Evolutionary conservation across 2,113 vertebrate species (phyloP).

Genomic region (Porphyrio hochstetteri): DNA sequence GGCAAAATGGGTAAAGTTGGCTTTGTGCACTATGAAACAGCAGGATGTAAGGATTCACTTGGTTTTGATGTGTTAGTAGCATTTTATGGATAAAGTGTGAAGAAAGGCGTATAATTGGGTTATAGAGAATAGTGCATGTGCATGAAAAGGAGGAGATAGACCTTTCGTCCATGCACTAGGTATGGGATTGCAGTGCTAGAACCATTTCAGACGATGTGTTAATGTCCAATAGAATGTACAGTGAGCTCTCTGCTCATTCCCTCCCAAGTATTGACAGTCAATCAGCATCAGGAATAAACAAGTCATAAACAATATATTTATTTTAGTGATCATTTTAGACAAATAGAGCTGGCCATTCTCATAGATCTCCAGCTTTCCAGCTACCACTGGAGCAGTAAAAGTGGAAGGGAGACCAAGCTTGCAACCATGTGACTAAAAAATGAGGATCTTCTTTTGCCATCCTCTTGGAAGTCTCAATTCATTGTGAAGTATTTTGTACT

Average conservation of each 20-base stretch:
- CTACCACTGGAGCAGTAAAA: neutral
- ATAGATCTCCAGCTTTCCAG: neutral
- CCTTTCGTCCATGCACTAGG: neutral
- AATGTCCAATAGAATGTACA: neutral
- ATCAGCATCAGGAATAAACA: neutral
- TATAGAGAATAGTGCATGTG: slow-evolving; percentile 9
- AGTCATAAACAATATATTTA: neutral
- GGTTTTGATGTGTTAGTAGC: slow-evolving; percentile 46
- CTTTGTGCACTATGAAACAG: slow-evolving; percentile 31
- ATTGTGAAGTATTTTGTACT: neutral
- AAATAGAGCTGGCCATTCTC: neutral
- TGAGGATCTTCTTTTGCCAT: neutral
- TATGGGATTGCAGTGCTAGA: neutral
- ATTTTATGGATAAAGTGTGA: slow-evolving; percentile 55
- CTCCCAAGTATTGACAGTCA: neutral
- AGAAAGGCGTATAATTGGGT: slow-evolving; percentile 21
- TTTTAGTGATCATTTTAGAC: neutral
- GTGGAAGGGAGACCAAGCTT: neutral
- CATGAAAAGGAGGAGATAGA: slow-evolving; percentile 12
- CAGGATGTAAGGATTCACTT: slow-evolving; percentile 53
- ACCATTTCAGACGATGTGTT: accelerated
- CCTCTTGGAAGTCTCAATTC: neutral
- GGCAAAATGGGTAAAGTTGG: slow-evolving; percentile 17
- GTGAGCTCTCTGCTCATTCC: neutral
- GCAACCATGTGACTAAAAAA: neutral